Percentiles rank a stretch among this genome's conserved stretches.
phyloP scores from a whole-genome alignment of 1,140 invertebrate genomes.

The Anastrepha ludens region DNA sequence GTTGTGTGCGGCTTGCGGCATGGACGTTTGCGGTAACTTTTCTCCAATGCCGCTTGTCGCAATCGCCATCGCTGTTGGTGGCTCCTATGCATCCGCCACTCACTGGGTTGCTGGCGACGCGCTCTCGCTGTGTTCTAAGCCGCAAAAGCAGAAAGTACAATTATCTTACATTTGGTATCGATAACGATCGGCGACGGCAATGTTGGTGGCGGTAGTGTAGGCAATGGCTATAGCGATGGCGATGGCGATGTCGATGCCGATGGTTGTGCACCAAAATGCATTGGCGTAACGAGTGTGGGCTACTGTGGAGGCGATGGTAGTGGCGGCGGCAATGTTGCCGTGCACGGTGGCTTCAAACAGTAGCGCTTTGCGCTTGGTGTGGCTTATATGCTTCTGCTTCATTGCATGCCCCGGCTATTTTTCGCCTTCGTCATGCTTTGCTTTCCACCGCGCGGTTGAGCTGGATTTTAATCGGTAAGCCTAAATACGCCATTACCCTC shows the following conservation, averaged over 20 bases:
- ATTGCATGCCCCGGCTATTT: background rate
- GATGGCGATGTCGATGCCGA: background rate
- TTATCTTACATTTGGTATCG: constrained; percentile 33
- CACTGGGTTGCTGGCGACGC: background rate
- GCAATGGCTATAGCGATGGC: background rate
- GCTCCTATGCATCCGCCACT: background rate
- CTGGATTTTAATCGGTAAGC: background rate
- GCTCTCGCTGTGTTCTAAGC: constrained; percentile 33
- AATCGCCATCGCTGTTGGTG: constrained; percentile 16
- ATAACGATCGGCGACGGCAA: background rate
- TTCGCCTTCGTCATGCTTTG: background rate
- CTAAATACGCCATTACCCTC: constrained; percentile 37
- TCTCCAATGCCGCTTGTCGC: background rate
- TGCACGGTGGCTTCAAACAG: constrained; percentile 6
- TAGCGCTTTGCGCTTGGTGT: background rate
- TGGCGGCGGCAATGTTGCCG: background rate
- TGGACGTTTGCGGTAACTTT: background rate
- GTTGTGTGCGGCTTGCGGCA: constrained; percentile 4
- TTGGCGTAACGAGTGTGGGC: too few relatives aligned
- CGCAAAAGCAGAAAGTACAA: constrained; percentile 17
- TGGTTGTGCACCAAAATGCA: too few relatives aligned
- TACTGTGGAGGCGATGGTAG: background rate
- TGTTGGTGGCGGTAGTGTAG: background rate
- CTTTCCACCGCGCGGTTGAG: background rate
- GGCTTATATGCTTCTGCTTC: background rate